A percentile compares a stretch with the other conserved stretches of the same genome.
Evolutionary conservation across 2,888 invertebrate species (phyloP).

Genomic region (Eristalinus aeneus): DNA sequence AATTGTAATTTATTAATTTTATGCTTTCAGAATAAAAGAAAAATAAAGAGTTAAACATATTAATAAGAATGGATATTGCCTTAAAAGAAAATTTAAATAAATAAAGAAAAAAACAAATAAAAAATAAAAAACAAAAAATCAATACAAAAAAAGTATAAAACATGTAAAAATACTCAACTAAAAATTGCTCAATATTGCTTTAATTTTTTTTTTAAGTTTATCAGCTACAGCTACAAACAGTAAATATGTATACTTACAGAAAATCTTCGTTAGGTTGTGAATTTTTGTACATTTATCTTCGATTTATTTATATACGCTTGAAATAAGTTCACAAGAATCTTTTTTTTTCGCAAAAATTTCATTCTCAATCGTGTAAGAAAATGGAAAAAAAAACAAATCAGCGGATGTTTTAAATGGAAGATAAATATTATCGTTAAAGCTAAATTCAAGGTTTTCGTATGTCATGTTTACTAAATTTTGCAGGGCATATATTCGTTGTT

Average conservation of each 20-base stretch:
- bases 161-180: constrained; percentile 54
- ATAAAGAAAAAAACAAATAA: constrained; percentile 41
- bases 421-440: constrained; percentile 44
- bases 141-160: constrained; percentile 57
- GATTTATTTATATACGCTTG: constrained; percentile 55
- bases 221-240: constrained; percentile 39
- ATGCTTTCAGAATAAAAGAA: constrained; percentile 67
- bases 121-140: constrained; percentile 41
- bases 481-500: constrained; percentile 38
- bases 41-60: constrained; percentile 54
- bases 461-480: constrained; percentile 43
- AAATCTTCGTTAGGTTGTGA: constrained; percentile 58
- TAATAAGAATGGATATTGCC: constrained; percentile 61
- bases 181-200: constrained; percentile 60
- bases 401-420: constrained; percentile 49
- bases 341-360: constrained; percentile 19
- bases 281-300: constrained; percentile 67
- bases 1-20: constrained; percentile 55
- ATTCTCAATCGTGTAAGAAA: constrained; percentile 11
- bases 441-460: constrained; percentile 47
- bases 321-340: constrained; percentile 32
- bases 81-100: constrained; percentile 33
- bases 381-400: constrained; percentile 10
- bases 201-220: constrained; percentile 37
- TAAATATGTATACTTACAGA: constrained; percentile 47